These are phyloP conservation scores for Brachionus asplanchnoidis DNA, from an alignment of 1,140 invertebrate genomes.

Conservation along the genomic window DNA sequence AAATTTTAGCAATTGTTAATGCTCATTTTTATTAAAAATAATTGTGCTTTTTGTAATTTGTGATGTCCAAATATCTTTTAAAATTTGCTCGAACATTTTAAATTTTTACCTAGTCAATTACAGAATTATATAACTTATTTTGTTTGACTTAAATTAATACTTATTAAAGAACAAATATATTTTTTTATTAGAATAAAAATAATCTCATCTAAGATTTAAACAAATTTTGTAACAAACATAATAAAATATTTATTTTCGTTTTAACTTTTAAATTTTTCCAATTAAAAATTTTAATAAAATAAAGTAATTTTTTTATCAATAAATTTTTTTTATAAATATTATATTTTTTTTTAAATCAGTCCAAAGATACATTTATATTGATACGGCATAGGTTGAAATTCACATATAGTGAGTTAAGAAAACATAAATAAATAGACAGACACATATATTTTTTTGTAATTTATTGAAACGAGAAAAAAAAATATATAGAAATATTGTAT, in stretches of 20 bases:
- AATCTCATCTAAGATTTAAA: neutral
- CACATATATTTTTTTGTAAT: no score
- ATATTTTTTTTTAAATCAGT: no score
- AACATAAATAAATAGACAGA: no score
- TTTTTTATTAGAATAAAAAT: neutral
- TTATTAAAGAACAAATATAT: neutral
- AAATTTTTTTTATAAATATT: no score
- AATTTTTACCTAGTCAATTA: neutral
- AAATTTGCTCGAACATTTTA: neutral
- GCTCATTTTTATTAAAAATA: neutral
- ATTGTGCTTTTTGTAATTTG: neutral
- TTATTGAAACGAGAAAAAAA: no score
- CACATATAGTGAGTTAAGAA: no score
- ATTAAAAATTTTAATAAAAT: neutral
- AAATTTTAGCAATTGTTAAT: neutral
- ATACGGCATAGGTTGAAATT: no score
- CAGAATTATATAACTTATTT: neutral
- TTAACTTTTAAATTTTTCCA: neutral
- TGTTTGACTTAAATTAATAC: neutral
- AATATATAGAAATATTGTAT: no score
- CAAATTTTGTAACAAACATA: neutral
- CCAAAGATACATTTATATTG: no score
- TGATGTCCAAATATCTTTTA: neutral
- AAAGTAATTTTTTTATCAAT: no score
- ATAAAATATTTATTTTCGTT: neutral